Evolutionary conservation across 2,888 invertebrate genomes (phyloP), one percentile per base, ranked within the genome.

Genomic region (Mesochorus sp.): DNA sequence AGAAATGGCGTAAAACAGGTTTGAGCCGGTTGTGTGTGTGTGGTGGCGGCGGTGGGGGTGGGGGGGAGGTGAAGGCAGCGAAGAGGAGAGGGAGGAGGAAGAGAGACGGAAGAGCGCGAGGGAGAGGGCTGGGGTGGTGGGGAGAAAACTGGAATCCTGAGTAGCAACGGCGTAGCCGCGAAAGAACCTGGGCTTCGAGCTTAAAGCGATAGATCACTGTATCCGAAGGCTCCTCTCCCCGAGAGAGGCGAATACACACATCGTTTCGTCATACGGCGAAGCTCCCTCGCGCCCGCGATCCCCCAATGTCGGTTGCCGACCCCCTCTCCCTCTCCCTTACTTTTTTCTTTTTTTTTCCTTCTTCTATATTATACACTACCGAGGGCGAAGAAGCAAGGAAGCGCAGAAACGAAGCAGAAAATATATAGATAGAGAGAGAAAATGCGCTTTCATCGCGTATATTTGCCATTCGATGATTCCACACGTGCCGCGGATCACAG

Each of bases 151-250:
- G 90, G 90, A 90, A 91, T 91, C 88, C 89, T 88, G 90, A 90
- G 90, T 90, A 90, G 90, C 90, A 90, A 89, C 90, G 89, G 88
- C 90, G 89, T 89, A 89, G 89, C 88, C 88, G 87, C 88, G 86
- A 88, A 88, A 88, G 88, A 88, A 88, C 89, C 88, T 87, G 24
- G 87, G 88, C 62, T 87, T 86, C 88, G 86, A 86, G 83, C 88
- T 90, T 90, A 88, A 90, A 90, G 88, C 90, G 89, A 90, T 90
- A 88, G 89, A 90, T 90, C 89, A 88, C 85, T 88, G 77, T 81
- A 75, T 75, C 80, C 78, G 84, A 82, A 78, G 62, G 57, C 10
- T 64, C 14, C 21, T 4, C 59, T n/a, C n/a, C n/a, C n/a, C n/a
- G n/a, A n/a, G 24, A 49, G 34, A 68, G 34, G 24, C 44, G 24